A percentile compares a stretch with the other conserved stretches of the same genome.
phyloP scores from a whole-genome alignment of 1,140 invertebrate genomes.

The Battus philenor region DNA sequence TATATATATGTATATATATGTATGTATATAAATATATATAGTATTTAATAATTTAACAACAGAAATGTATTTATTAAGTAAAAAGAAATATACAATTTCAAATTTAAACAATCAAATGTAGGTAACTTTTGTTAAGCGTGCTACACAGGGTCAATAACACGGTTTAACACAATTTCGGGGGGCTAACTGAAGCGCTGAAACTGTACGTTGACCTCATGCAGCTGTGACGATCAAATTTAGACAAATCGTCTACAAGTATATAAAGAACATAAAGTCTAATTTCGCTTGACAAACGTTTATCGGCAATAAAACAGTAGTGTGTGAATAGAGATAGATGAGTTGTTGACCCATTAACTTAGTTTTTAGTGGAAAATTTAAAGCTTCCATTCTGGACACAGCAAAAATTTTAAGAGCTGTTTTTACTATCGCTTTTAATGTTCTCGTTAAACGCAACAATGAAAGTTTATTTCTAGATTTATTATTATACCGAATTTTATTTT shows the following conservation, averaged over 20 bases:
- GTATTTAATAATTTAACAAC: no score
- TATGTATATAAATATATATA: no score
- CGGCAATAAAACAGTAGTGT: neutral
- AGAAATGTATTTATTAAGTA: no score
- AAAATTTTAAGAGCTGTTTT: no score
- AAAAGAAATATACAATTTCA: no score
- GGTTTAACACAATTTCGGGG: conserved; percentile 35
- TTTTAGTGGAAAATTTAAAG: conserved; percentile 6
- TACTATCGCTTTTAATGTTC: no score
- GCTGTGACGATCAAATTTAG: neutral
- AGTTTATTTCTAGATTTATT: no score
- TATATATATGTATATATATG: no score
- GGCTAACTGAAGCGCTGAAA: conserved; percentile 17
- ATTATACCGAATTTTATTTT: no score
- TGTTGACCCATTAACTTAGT: conserved; percentile 7
- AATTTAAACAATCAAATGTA: conserved; percentile 1
- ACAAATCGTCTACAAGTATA: neutral
- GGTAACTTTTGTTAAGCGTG: conserved; percentile 9
- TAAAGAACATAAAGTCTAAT: conserved; percentile 2
- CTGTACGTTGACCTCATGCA: conserved; percentile 4
- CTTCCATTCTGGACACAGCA: no score
- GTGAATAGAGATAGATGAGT: conserved; percentile 1
- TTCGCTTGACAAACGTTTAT: neutral
- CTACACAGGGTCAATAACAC: conserved; percentile 24
- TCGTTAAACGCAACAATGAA: no score